Conservation (phyloP, 2,113 vertebrate species). For the Promerops cafer region DNA sequence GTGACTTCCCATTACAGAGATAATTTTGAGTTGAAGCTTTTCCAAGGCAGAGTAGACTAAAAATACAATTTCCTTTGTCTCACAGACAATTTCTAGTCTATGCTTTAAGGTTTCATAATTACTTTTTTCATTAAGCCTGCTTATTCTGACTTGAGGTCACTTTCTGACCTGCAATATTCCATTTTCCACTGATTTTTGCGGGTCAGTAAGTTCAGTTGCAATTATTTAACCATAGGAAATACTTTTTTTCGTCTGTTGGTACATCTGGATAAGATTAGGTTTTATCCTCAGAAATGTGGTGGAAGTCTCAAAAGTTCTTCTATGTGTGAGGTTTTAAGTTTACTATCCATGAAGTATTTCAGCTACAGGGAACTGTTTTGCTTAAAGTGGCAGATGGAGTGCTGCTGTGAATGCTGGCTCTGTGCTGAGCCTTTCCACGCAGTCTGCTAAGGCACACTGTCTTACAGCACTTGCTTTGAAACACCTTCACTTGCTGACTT, state of each 20-base stretch:
- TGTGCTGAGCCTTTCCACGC: background rate
- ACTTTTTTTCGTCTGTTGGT: background rate
- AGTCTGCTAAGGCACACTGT: background rate
- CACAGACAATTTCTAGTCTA: background rate
- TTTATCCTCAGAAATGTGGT: background rate
- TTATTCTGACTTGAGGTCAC: background rate
- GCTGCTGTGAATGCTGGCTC: background rate
- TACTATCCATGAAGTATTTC: background rate
- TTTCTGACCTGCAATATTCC: background rate
- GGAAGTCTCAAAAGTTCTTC: background rate
- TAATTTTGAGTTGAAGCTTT: background rate
- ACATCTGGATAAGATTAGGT: background rate
- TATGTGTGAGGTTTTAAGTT: background rate
- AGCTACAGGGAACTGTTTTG: background rate
- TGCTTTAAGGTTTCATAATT: background rate
- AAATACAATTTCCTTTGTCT: background rate
- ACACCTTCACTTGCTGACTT: background rate
- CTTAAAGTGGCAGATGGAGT: background rate
- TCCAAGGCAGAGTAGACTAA: background rate
- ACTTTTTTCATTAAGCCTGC: background rate
- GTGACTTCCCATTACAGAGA: background rate
- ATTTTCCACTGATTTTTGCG: background rate
- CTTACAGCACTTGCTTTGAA: background rate
- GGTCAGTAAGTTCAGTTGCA: background rate
- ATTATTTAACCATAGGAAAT: background rate